These are phyloP conservation scores for Pelosia muscerda DNA, from an alignment of 2,888 invertebrate genomes.

Conservation along the genomic window DNA sequence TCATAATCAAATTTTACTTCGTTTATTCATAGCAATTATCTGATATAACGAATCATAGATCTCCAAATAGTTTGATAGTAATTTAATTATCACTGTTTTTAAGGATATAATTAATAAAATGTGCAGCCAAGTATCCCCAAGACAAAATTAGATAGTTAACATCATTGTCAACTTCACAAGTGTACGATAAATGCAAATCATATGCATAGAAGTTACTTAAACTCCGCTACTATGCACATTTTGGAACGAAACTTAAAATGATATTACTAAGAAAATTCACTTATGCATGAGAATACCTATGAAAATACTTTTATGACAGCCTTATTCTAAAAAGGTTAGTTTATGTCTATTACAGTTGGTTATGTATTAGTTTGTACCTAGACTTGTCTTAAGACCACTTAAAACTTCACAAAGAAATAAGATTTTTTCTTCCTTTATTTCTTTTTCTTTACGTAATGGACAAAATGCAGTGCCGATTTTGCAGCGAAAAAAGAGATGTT, in stretches of 20 bases:
- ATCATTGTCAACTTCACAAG: neutral
- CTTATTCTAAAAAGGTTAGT: neutral
- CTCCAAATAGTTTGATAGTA: neutral
- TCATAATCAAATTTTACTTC: too few relatives aligned
- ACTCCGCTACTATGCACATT: conserved; percentile 11
- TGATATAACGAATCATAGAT: too few relatives aligned
- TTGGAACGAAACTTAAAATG: conserved; percentile 26
- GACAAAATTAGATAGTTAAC: neutral
- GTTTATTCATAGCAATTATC: too few relatives aligned
- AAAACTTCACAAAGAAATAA: too few relatives aligned
- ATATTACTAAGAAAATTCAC: conserved; percentile 27
- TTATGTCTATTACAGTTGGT: too few relatives aligned
- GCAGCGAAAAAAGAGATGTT: too few relatives aligned
- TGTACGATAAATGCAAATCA: conserved; percentile 15
- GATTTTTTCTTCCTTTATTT: too few relatives aligned
- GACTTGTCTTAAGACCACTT: too few relatives aligned
- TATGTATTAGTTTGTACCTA: neutral
- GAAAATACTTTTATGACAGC: conserved; percentile 15
- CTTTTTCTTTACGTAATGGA: too few relatives aligned
- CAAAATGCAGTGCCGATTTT: too few relatives aligned
- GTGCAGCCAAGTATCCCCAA: neutral
- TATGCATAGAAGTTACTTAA: conserved; percentile 16
- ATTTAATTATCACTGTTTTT: too few relatives aligned
- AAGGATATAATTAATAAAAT: neutral
- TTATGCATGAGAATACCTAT: conserved; percentile 21